Conservation (phyloP, 2,113 vertebrate genomes). For the Aldabrachelys gigantea region DNA sequence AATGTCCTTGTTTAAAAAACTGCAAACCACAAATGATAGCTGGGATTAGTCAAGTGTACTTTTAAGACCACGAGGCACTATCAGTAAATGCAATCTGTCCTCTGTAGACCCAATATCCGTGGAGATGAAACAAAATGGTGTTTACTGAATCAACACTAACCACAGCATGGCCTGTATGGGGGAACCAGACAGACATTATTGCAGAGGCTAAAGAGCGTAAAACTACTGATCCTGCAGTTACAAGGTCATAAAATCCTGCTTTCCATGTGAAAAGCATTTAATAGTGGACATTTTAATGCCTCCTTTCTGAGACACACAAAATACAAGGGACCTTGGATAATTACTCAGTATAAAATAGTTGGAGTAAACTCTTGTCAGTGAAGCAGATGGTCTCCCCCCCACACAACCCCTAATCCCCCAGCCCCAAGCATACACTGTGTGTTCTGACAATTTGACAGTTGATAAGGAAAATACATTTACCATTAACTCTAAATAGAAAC, state of each 20-base stretch:
- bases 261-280: conserved; percentile 76
- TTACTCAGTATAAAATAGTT: conserved; percentile 71
- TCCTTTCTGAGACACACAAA: conserved; percentile 65
- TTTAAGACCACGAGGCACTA: conserved; percentile 59
- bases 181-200: conserved; percentile 56
- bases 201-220: conserved; percentile 63
- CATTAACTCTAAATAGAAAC: conserved; percentile 64
- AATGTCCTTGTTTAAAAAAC: conserved; percentile 50
- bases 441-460: conserved; percentile 74
- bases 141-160: conserved; percentile 72
- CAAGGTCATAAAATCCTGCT: conserved; percentile 74
- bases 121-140: conserved; percentile 64
- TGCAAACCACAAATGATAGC: conserved; percentile 40
- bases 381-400: conserved; percentile 69
- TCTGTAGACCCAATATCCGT: conserved; percentile 57
- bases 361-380: conserved; percentile 65
- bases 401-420: conserved; percentile 17
- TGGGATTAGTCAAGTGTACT: conserved; percentile 53
- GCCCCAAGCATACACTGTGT: conserved; percentile 47
- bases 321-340: conserved; percentile 70
- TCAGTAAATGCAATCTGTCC: conserved; percentile 62
- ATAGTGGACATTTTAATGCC: conserved; percentile 70
- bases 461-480: conserved; percentile 62
- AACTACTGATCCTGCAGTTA: conserved; percentile 75
- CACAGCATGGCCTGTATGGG: conserved; percentile 40